These are phyloP conservation scores for Heliothis subflexa DNA, from an alignment of 1,140 invertebrate genomes.

Conservation along the genomic window DNA sequence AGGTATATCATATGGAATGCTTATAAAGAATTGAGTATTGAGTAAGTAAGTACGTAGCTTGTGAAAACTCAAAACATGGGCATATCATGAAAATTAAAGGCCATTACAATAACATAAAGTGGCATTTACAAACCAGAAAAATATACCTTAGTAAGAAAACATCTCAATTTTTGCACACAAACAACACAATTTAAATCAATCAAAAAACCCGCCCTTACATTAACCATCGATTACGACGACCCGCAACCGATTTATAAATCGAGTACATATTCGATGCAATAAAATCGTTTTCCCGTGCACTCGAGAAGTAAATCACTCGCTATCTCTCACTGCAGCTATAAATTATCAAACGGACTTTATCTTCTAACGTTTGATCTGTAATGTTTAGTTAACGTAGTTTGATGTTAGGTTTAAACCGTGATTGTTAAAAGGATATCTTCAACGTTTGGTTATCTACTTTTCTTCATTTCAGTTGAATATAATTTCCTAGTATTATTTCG, in stretches of 20 bases:
- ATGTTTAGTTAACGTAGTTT: conserved; percentile 15
- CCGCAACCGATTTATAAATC: conserved; percentile 15
- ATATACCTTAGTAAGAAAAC: too few relatives aligned
- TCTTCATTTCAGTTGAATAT: neutral
- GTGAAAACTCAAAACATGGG: too few relatives aligned
- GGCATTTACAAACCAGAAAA: too few relatives aligned
- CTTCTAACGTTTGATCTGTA: conserved; percentile 10
- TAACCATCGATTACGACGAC: neutral
- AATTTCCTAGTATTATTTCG: neutral
- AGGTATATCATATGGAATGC: too few relatives aligned
- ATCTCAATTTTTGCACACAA: neutral
- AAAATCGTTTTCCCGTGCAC: conserved; percentile 11
- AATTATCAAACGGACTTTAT: conserved; percentile 20
- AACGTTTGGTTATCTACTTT: neutral
- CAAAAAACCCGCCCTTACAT: neutral
- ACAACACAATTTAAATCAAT: neutral
- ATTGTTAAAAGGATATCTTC: neutral
- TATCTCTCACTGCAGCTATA: conserved; percentile 13
- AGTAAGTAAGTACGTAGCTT: too few relatives aligned
- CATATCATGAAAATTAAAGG: too few relatives aligned
- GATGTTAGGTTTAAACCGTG: neutral
- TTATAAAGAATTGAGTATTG: too few relatives aligned
- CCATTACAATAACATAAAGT: too few relatives aligned
- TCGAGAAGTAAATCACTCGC: conserved; percentile 27
- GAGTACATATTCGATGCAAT: conserved; percentile 25